A percentile compares a stretch with the other conserved stretches of the same genome.
These are phyloP conservation scores for Rotaria macrura DNA, from an alignment of 2,888 invertebrate species.

Conservation along the genomic window DNA sequence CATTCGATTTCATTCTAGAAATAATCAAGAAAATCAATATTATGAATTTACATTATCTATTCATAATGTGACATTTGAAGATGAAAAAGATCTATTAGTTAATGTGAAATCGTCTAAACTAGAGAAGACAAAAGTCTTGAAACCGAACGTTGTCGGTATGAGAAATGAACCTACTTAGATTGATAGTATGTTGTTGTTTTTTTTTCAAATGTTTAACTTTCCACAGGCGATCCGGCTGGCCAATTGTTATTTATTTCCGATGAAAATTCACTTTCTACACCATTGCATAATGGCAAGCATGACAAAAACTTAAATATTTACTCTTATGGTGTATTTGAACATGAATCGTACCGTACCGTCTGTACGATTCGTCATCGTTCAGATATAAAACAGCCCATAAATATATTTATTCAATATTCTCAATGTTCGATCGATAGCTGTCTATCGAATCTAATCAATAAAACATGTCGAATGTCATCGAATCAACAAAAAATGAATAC, in stretches of 20 bases:
- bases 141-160: background rate
- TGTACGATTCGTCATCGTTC: slow-evolving; percentile 14
- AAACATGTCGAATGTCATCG: background rate
- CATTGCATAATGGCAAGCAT: background rate
- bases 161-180: no score
- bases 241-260: background rate
- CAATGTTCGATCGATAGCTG: background rate
- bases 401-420: background rate
- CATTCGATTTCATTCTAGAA: no score
- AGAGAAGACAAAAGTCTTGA: background rate
- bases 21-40: background rate
- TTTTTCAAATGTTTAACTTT: background rate
- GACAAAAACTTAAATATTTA: background rate
- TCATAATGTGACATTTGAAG: background rate
- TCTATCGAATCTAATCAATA: background rate
- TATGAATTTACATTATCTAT: background rate
- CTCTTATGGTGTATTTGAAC: background rate
- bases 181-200: no score
- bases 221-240: background rate
- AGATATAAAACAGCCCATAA: background rate
- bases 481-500: background rate
- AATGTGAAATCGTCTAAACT: background rate
- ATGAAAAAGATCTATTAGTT: background rate
- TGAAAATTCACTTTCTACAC: background rate
- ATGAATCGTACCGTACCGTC: background rate